A percentile compares a stretch with the other conserved stretches of the same genome.
Evolutionary conservation across 2,113 vertebrate genomes (phyloP).

Genomic region (Aplodontia rufa): DNA sequence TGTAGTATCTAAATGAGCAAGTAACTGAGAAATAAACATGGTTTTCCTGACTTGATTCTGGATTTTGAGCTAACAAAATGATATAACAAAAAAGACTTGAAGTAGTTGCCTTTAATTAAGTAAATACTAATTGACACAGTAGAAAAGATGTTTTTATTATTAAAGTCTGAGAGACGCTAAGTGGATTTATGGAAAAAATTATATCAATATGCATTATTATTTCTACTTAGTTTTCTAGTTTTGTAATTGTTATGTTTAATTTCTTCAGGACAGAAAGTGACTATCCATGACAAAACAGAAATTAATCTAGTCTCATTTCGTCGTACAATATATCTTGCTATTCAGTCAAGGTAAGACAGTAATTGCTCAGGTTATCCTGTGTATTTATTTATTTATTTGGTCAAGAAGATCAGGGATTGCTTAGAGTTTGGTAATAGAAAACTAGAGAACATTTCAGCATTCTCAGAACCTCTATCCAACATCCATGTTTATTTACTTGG

Average conservation of each 20-base stretch:
- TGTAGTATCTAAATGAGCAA: background rate
- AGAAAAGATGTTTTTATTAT: background rate
- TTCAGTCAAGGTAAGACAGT: slow-evolving; percentile 94
- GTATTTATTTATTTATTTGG: too few relatives aligned
- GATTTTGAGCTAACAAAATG: background rate
- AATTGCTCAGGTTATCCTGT: background rate
- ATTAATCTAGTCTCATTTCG: slow-evolving; percentile 98
- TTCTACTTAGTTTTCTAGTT: background rate
- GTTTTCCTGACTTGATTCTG: background rate
- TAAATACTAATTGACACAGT: background rate
- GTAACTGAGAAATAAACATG: background rate
- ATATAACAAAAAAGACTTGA: background rate
- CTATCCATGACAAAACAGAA: slow-evolving; percentile 97
- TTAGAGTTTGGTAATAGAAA: background rate
- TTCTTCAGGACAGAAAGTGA: slow-evolving; percentile 91
- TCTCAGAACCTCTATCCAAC: background rate
- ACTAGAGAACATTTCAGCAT: background rate
- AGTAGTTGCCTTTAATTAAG: background rate
- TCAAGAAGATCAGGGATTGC: background rate
- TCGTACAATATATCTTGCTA: slow-evolving; percentile 98
- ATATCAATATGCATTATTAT: background rate
- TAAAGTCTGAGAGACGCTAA: slow-evolving; percentile 15
- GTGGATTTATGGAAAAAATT: background rate
- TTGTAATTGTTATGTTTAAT: slow-evolving; percentile 56
- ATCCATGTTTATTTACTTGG: background rate